Evolutionary conservation across 2,888 invertebrate species (phyloP).

Genomic region (Trissoscelio sp.): DNA sequence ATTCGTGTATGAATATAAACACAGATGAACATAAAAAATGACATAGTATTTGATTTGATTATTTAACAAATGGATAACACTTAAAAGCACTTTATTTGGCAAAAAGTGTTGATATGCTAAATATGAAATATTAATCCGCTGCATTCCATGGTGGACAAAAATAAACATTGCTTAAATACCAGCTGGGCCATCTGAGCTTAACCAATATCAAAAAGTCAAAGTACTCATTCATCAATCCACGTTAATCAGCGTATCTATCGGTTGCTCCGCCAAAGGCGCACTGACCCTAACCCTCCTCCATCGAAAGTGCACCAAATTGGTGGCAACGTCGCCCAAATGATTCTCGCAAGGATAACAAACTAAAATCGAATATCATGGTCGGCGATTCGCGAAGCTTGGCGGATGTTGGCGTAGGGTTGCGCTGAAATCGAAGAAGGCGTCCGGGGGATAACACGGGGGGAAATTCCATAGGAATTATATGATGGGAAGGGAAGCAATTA

Average conservation of each 20-base stretch:
- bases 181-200: background rate
- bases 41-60: no score
- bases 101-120: background rate
- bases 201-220: conserved; percentile 24
- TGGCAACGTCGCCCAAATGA: conserved; percentile 28
- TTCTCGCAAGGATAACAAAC: conserved; percentile 54
- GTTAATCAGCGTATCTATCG: conserved; percentile 38
- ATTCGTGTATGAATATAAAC: no score
- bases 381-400: conserved; percentile 70
- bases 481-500: conserved; percentile 79
- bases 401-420: conserved; percentile 70
- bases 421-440: conserved; percentile 48
- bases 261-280: conserved; percentile 28
- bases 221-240: conserved; percentile 40
- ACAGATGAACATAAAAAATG: no score
- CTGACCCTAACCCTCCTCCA: conserved; percentile 24
- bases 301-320: conserved; percentile 34
- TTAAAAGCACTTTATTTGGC: no score
- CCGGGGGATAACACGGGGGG: conserved; percentile 59
- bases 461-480: conserved; percentile 75
- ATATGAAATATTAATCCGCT: background rate
- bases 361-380: conserved; percentile 71
- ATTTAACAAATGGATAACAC: no score
- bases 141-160: background rate
- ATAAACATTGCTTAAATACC: conserved; percentile 21